A percentile compares a stretch with the other conserved stretches of the same genome.
These are phyloP conservation scores for Ictidomys tridecemlineatus DNA, from an alignment of 2,113 vertebrate genomes.

Conservation along the genomic window DNA sequence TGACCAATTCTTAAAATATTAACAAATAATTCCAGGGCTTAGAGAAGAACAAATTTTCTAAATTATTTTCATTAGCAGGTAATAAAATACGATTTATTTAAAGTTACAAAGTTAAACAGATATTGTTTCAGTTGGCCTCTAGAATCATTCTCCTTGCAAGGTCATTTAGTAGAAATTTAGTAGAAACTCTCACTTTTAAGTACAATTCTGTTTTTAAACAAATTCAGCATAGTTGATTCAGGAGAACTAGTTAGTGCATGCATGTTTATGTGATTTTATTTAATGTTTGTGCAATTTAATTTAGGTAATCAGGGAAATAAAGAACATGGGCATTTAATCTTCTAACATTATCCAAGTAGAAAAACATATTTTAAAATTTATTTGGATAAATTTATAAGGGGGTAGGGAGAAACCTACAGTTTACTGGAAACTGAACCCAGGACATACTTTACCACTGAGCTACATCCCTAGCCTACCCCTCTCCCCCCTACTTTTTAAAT, in stretches of 20 bases:
- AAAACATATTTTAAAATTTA: not conserved
- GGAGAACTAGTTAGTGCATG: not conserved
- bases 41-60: not conserved
- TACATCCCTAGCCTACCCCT: not conserved
- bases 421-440: too few species aligned
- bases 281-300: slow-evolving; percentile 20
- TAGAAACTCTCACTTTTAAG: slow-evolving; percentile 47
- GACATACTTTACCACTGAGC: not conserved
- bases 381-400: not conserved
- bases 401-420: too few species aligned
- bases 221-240: slow-evolving; percentile 39
- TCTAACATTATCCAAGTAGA: slow-evolving; percentile 36
- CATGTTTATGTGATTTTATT: slow-evolving; percentile 36
- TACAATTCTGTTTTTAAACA: not conserved
- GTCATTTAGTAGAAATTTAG: slow-evolving; percentile 92
- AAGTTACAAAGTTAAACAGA: slow-evolving; percentile 80
- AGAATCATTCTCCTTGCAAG: slow-evolving; percentile 91
- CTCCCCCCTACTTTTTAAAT: too few species aligned
- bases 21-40: slow-evolving; percentile 17
- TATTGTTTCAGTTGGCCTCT: slow-evolving; percentile 92
- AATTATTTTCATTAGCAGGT: slow-evolving; percentile 8
- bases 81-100: slow-evolving; percentile 8
- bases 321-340: slow-evolving; percentile 15
- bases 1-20: not conserved
- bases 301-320: slow-evolving; percentile 34